Conservation (phyloP, 2,888 invertebrate species). For the Allophyes oxyacanthae region DNA sequence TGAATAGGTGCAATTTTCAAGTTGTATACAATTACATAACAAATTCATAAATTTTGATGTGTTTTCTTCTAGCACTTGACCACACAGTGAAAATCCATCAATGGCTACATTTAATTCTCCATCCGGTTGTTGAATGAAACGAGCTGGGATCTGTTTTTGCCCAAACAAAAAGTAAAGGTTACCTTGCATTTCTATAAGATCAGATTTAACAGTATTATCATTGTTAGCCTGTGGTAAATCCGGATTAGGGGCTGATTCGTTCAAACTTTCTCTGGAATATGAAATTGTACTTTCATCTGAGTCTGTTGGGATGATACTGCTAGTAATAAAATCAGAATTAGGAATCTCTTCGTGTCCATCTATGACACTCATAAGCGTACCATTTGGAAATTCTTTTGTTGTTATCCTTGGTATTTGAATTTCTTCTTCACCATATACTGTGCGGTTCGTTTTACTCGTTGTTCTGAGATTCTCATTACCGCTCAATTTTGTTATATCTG, state of each 20-base stretch:
- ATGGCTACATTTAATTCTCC: conserved; percentile 61
- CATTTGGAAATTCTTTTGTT: conserved; percentile 62
- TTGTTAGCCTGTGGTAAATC: conserved; percentile 3
- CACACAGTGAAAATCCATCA: conserved; percentile 61
- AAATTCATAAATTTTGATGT: conserved; percentile 45
- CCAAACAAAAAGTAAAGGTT: conserved; percentile 59
- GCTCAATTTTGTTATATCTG: background rate
- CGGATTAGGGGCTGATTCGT: background rate
- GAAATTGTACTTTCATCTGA: conserved; percentile 7
- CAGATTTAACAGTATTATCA: conserved; percentile 12
- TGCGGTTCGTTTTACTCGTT: conserved; percentile 14
- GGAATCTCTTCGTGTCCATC: conserved; percentile 60
- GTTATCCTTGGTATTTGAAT: conserved; percentile 59
- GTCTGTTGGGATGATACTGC: conserved; percentile 4
- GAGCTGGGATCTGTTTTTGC: conserved; percentile 58
- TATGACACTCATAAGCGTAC: conserved; percentile 55
- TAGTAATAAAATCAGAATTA: conserved; percentile 57
- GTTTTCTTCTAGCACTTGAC: conserved; percentile 32
- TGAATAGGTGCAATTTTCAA: conserved; percentile 31
- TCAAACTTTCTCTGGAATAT: background rate
- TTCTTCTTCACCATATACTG: conserved; percentile 50
- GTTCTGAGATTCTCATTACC: conserved; percentile 1
- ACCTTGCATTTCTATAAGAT: conserved; percentile 44
- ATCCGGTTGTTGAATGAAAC: conserved; percentile 59
- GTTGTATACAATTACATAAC: conserved; percentile 59